Conservation (phyloP, 2,113 vertebrate species). For the Microcebus murinus region DNA sequence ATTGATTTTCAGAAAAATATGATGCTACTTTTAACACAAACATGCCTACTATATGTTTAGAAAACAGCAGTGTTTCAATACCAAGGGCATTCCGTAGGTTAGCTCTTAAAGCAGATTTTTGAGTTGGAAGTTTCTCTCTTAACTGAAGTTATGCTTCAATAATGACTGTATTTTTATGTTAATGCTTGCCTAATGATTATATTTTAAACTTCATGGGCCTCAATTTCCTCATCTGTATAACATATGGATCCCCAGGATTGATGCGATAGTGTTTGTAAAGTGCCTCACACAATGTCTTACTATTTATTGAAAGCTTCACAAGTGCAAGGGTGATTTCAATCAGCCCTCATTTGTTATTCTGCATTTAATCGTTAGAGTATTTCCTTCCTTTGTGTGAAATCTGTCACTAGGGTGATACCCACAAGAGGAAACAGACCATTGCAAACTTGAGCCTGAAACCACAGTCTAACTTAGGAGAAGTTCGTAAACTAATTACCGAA, state of each 20-base stretch:
- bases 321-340: background rate
- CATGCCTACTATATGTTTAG: background rate
- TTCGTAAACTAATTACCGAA: background rate
- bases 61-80: background rate
- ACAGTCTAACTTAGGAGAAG: background rate
- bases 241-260: background rate
- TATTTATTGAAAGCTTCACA: no score
- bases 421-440: background rate
- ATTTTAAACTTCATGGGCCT: background rate
- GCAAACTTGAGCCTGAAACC: background rate
- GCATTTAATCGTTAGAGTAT: background rate
- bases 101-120: background rate
- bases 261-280: background rate
- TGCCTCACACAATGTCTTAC: background rate
- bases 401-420: background rate
- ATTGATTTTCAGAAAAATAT: slow-evolving; percentile 10
- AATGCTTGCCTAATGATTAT: background rate
- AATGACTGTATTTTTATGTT: background rate
- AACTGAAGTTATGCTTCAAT: background rate
- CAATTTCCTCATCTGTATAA: background rate
- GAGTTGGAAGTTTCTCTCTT: background rate
- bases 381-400: background rate
- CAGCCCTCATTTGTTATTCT: background rate
- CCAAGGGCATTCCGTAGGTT: background rate
- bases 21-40: background rate